These are phyloP conservation scores for Solenodon paradoxus DNA, from an alignment of 2,113 vertebrate genomes.

Conservation along the genomic window DNA sequence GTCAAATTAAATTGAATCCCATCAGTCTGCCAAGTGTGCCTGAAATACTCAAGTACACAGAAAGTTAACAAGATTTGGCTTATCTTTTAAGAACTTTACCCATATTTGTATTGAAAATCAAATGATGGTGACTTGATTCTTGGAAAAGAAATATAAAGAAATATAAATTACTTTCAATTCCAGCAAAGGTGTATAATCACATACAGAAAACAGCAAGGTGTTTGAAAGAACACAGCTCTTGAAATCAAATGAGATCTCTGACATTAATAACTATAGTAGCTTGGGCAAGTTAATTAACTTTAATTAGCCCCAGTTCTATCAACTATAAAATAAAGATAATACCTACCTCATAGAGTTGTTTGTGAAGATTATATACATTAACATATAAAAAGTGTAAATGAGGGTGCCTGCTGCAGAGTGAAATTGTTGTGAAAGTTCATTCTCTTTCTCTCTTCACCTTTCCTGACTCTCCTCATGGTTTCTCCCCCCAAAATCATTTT, in stretches of 20 bases:
- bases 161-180: not conserved
- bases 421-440: not conserved
- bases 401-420: not conserved
- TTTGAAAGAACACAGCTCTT: not conserved
- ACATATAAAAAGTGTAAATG: not conserved
- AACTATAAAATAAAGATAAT: conserved; percentile 30
- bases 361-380: not conserved
- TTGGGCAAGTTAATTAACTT: conserved; percentile 20
- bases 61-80: not conserved
- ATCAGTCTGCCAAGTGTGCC: not conserved
- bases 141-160: not conserved
- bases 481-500: not conserved
- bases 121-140: not conserved
- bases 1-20: not conserved
- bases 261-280: not conserved
- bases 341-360: not conserved
- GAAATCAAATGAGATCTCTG: not conserved
- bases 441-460: not conserved
- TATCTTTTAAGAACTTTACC: not conserved
- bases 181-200: not conserved
- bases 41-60: not conserved
- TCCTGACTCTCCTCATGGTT: not conserved
- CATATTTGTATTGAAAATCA: conserved; percentile 3
- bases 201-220: not conserved
- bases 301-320: not conserved